Conservation (phyloP, 2,888 invertebrate species). For the Drosophila falleni region DNA sequence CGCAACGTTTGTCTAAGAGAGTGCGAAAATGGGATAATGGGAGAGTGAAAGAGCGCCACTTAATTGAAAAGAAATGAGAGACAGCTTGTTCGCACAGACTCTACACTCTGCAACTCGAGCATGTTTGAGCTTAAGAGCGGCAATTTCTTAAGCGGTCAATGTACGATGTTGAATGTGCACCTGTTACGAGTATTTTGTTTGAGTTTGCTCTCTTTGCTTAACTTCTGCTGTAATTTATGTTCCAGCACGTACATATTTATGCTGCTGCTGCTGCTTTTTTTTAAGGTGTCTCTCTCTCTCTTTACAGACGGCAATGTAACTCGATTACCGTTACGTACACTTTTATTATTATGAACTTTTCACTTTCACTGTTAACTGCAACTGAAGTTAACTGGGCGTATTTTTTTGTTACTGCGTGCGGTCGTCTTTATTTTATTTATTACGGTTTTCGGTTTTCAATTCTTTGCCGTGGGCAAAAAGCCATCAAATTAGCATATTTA, state of each 20-base stretch:
- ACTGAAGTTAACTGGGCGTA: constrained; percentile 24
- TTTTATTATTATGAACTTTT: constrained; percentile 45
- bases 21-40: no score
- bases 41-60: no score
- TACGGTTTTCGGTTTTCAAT: constrained; percentile 21
- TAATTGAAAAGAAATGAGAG: constrained; percentile 59
- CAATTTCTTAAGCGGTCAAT: no score
- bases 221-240: constrained; percentile 46
- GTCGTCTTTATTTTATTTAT: constrained; percentile 1
- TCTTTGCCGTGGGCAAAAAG: constrained; percentile 32
- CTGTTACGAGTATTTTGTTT: constrained; percentile 47
- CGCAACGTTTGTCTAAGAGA: constrained; percentile 36
- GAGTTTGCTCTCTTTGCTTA: constrained; percentile 32
- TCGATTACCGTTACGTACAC: constrained; percentile 55
- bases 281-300: no score
- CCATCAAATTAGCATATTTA: constrained; percentile 41
- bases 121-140: constrained; percentile 57
- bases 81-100: constrained; percentile 41
- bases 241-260: constrained; percentile 32
- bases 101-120: constrained; percentile 63
- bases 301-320: constrained; percentile 37
- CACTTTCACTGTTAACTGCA: constrained; percentile 57
- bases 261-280: no score
- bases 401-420: constrained; percentile 31
- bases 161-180: constrained; percentile 66